phyloP scores from a whole-genome alignment of 2,113 vertebrate genomes.

The Saimiri boliviensis region DNA sequence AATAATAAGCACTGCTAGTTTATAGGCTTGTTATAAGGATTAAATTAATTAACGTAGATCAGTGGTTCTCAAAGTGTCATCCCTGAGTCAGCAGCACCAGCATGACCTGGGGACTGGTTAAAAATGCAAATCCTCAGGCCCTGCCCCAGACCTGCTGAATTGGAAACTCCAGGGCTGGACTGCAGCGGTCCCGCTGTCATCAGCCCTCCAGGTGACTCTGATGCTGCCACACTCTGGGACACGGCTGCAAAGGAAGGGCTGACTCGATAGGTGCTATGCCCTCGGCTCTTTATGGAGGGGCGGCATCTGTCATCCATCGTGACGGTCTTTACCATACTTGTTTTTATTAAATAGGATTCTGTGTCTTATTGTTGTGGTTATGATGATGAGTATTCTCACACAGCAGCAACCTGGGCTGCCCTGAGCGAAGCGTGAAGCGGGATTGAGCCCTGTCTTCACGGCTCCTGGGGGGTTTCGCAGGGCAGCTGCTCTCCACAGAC shows the following conservation, averaged over 20 bases:
- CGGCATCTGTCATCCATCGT: accelerated
- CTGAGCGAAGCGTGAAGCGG: accelerated
- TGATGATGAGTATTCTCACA: neutral
- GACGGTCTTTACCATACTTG: accelerated
- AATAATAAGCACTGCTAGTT: accelerated
- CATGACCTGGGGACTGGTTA: neutral
- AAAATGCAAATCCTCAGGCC: neutral
- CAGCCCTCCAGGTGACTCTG: neutral
- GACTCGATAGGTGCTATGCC: accelerated
- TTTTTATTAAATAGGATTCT: accelerated
- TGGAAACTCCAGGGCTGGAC: accelerated
- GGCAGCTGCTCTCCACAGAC: accelerated
- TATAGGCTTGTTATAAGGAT: no score
- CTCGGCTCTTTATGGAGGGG: neutral
- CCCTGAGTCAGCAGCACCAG: neutral
- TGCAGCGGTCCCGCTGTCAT: accelerated
- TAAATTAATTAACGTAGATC: accelerated
- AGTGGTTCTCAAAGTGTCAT: neutral
- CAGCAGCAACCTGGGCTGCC: neutral
- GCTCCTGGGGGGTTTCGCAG: accelerated
- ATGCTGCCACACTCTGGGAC: accelerated
- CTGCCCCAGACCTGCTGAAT: accelerated
- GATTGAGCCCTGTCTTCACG: accelerated
- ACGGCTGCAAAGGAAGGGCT: accelerated
- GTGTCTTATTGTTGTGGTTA: neutral